Base-by-base conservation (phyloP, 2,888 invertebrate species). In the Acanthosepion pharaonis region DNA sequence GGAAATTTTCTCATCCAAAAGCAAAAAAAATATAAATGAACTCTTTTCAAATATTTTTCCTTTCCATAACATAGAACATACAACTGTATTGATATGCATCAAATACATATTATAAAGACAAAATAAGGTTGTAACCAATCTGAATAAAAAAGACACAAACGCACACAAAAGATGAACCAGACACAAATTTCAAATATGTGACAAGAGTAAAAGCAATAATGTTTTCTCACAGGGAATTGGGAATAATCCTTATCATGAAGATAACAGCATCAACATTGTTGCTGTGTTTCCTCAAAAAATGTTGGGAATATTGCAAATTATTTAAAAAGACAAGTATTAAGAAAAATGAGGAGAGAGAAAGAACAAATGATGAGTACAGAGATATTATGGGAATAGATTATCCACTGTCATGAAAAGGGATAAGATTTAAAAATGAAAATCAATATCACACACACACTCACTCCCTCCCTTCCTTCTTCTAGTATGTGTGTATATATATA, bases 311-410 rank as follows among this genome's bases (percentile, higher is more conserved):
- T 78, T 78, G n/a, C n/a, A n/a, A 78, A n/a, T 78, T 78, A 78
- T 78, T 78, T n/a, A n/a, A 78, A n/a, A 78, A 78, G 64, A 64
- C 64, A 64, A 64, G n/a, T n/a, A 78, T 78, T 78, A 78, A 78
- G 78, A n/a, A 78, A n/a, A 78, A 78, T 78, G 78, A 18, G 28
- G 78, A n/a, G 28, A n/a, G 15, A 78, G 8, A 78, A 28, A 28
- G 8, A 9, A 6, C 4, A 8, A 78, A 28, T 9, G n/a, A 78
- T 78, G 59, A 78, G 78, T n/a, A n/a, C 11, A n/a, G 78, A 59
- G 59, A 59, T 78, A 78, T 78, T 59, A n/a, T 78, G 28, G n/a
- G 78, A 78, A 78, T n/a, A 78, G 78, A 78, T 78, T 78, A 78
- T 78, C 78, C 18, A 18, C n/a, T n/a, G 11, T 78, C 15, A 15